Evolutionary conservation across 2,888 invertebrate genomes (phyloP).

Genomic region (Macroteleia sp.): DNA sequence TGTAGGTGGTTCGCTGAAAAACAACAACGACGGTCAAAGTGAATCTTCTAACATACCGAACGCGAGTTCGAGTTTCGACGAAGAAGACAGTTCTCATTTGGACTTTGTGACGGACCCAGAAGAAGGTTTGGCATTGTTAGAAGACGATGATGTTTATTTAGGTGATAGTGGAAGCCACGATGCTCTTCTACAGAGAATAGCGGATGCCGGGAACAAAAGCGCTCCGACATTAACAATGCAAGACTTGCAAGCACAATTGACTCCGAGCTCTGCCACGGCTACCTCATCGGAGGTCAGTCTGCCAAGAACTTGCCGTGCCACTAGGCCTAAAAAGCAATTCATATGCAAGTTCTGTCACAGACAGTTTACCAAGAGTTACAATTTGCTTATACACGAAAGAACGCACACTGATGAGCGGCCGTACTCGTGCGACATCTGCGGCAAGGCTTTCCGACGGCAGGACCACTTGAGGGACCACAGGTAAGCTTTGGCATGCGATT

Average conservation of each 20-base stretch:
- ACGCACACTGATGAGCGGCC: conserved; percentile 98
- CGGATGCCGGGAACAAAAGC: conserved; percentile 67
- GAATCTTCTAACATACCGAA: conserved; percentile 19
- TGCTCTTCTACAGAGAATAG: conserved; percentile 76
- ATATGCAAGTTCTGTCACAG: conserved; percentile 99
- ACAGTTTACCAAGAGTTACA: conserved; percentile 99
- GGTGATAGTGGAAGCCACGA: conserved; percentile 83
- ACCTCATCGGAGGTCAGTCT: conserved; percentile 69
- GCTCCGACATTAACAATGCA: conserved; percentile 16
- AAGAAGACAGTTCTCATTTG: conserved; percentile 75
- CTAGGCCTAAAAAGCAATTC: conserved; percentile 94
- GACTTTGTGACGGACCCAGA: conserved; percentile 84
- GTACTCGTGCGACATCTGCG: conserved; percentile 98
- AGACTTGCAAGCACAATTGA: conserved; percentile 48
- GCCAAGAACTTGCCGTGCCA: conserved; percentile 77
- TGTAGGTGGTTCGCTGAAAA: conserved; percentile 75
- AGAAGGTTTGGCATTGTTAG: conserved; percentile 90
- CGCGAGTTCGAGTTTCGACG: conserved; percentile 64
- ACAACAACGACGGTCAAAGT: conserved; percentile 45
- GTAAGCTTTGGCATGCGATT: conserved; percentile 85
- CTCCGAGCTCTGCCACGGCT: conserved; percentile 71
- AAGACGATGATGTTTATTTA: conserved; percentile 89
- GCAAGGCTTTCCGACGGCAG: conserved; percentile 98
- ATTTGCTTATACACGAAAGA: conserved; percentile 98
- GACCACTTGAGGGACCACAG: conserved; percentile 98